These are phyloP conservation scores for Gallinago nigripennis DNA, from an alignment of 2,797 vertebrate genomes.

Conservation along the genomic window DNA sequence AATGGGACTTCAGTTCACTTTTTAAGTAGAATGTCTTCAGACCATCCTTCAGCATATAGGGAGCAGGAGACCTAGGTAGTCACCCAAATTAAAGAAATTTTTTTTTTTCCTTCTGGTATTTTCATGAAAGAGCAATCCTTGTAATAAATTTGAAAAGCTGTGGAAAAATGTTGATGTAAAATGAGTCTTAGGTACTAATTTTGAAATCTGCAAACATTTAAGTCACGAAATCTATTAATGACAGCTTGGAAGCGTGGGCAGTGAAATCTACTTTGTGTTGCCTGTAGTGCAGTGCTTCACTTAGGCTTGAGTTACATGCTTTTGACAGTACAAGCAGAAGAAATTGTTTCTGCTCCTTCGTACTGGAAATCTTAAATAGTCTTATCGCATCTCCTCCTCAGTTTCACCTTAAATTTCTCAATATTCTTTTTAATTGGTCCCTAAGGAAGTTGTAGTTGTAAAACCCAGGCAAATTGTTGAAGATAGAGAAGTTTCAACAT, in stretches of 20 bases:
- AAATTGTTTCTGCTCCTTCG: not conserved
- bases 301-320: not conserved
- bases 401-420: not conserved
- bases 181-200: not conserved
- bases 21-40: not conserved
- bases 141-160: not conserved
- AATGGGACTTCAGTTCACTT: not conserved
- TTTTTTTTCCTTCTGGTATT: not conserved
- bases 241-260: not conserved
- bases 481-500: not conserved
- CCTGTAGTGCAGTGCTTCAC: not conserved
- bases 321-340: not conserved
- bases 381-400: not conserved
- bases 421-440: not conserved
- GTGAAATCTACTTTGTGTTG: not conserved
- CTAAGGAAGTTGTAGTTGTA: not conserved
- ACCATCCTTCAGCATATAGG: not conserved
- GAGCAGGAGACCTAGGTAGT: not conserved
- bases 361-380: not conserved
- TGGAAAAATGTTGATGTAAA: not conserved
- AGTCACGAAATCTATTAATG: not conserved
- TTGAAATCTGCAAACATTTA: not conserved
- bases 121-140: not conserved
- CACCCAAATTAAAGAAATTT: not conserved
- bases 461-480: not conserved